Evolutionary conservation across 2,888 invertebrate genomes (phyloP), one percentile per base, ranked within the genome.

Genomic region (Drosophila histrio): DNA sequence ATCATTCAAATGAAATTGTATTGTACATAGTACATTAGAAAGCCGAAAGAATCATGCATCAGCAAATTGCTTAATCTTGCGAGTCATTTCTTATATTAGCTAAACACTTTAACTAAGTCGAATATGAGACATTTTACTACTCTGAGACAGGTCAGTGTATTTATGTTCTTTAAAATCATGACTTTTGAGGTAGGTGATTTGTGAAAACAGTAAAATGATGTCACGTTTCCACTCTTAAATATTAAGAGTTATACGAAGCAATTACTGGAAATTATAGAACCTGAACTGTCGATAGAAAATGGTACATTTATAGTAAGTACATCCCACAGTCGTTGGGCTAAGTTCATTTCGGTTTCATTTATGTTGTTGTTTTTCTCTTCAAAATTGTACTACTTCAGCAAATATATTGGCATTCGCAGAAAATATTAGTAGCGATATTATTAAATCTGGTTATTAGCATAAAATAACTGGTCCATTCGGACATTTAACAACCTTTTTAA

Each of bases 11-110:
- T 41, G 26, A 22, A 19, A 19, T 47, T 70, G 52, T 22, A 30
- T 57, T 30, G 19, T 26, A 0, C 2, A 34, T 17, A 5, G 26
- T 34, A 43, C 50, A 63, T 63, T 72, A 72, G 70, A 72, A 72
- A 72, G 72, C 59, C 32, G 13, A 64, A 53, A 76, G 47, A 15
- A 60, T 72, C 59, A 47, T 46, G 22, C 24, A 28, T 34, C 43
- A 56, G 15, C 28, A 38, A 44, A 26, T 36, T 26, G 15, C 34
- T 34, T 28, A 21, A 13, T 7, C 8, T 21, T 34, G 22, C 50
- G 19, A 24, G n/a, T 56, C 41, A 47, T 30, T 39, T 19, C 22
- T 13, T 38, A 17, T 15, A 50, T 32, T 41, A 17, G 24, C 11
- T 28, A 13, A 44, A 22, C 43, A 58, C 24, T 32, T 4, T 9